These are phyloP conservation scores for Megaceryle maxima DNA, from an alignment of 2,113 vertebrate genomes.

Conservation along the genomic window DNA sequence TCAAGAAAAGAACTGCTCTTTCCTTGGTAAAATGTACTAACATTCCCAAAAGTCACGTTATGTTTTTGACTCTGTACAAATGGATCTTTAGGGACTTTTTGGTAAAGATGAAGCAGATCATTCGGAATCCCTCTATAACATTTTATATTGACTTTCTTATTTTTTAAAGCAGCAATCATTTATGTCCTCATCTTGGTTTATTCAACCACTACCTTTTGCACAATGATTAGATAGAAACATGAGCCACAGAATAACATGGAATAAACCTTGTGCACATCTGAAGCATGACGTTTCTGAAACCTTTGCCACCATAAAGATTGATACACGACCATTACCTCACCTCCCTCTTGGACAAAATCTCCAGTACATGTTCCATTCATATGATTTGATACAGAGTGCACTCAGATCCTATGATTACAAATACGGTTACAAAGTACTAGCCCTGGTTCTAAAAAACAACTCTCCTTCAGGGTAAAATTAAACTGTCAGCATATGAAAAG, in stretches of 20 bases:
- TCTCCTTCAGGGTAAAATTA: background rate
- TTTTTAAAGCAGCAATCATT: constrained; percentile 1
- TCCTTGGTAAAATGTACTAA: background rate
- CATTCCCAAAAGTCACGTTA: background rate
- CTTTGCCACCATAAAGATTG: background rate
- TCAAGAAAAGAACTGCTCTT: background rate
- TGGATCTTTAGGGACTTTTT: background rate
- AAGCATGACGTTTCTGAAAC: background rate
- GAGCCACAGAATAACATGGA: background rate
- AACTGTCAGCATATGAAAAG: background rate
- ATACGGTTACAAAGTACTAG: background rate
- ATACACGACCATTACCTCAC: background rate
- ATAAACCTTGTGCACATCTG: background rate
- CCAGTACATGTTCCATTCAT: background rate
- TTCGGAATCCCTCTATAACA: constrained; percentile 8
- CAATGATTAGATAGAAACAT: background rate
- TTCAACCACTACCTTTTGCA: background rate
- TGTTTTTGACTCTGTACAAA: background rate
- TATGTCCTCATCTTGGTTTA: background rate
- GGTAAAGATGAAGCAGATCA: constrained; percentile 26
- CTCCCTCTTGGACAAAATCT: background rate
- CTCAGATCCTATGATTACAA: background rate
- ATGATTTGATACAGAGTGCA: background rate
- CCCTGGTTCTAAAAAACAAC: background rate
- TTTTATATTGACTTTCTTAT: constrained; percentile 11